Percentiles rank a stretch among this genome's conserved stretches.
Conservation (phyloP, 2,113 vertebrate species). For the Platycercus adscitus region DNA sequence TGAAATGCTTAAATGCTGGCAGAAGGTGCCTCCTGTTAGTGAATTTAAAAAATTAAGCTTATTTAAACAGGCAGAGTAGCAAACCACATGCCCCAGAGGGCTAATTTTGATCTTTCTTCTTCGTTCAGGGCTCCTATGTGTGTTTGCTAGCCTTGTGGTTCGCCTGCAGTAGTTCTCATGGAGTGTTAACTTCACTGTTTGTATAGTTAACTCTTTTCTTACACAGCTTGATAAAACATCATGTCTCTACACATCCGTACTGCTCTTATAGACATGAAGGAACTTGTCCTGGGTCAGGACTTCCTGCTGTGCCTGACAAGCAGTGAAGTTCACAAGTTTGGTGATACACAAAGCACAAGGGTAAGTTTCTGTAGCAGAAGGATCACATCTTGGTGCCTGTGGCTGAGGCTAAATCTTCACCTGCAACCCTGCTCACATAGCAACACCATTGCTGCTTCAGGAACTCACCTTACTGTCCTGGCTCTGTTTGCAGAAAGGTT, state of each 20-base stretch:
- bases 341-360: not conserved
- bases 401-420: not conserved
- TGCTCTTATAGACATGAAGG: not conserved
- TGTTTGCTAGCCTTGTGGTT: not conserved
- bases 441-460: not conserved
- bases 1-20: not conserved
- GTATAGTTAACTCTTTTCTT: not conserved
- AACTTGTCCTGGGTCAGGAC: not conserved
- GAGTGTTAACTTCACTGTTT: not conserved
- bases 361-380: not conserved
- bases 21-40: not conserved
- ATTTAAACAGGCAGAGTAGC: not conserved
- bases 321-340: not conserved
- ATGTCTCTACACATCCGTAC: rapidly evolving
- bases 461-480: not conserved
- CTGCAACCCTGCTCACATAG: not conserved
- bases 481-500: not conserved
- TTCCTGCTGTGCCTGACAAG: not conserved
- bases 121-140: not conserved
- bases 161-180: not conserved
- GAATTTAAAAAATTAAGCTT: not conserved
- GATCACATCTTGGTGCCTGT: not conserved
- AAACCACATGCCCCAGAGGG: not conserved
- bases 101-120: constrained; percentile 1
- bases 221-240: not conserved